Percentiles rank a stretch among this genome's conserved stretches.
Conservation (phyloP, 2,113 vertebrate genomes). For the Dolichallabes microphthalmus region DNA sequence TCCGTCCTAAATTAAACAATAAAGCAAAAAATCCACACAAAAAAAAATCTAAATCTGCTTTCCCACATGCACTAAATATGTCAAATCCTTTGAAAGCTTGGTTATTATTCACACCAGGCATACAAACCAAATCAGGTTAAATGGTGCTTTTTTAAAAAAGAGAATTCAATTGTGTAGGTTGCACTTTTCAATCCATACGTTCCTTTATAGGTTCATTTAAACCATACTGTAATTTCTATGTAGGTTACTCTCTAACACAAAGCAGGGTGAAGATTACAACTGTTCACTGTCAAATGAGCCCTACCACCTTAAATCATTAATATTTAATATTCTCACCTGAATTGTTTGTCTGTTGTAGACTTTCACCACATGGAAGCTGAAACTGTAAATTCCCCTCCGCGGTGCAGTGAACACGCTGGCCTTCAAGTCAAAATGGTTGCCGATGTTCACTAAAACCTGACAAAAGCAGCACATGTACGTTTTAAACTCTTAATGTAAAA, state of each 20-base stretch:
- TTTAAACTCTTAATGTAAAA: background rate
- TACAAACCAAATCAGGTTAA: background rate
- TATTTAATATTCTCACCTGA: constrained; percentile 81
- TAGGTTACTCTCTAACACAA: background rate
- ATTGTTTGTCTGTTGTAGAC: constrained; percentile 99
- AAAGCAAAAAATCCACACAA: background rate
- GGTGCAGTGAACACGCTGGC: constrained; percentile 97
- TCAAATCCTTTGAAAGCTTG: background rate
- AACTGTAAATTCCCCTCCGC: constrained; percentile 97
- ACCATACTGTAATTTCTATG: background rate
- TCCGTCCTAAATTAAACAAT: background rate
- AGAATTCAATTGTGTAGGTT: background rate
- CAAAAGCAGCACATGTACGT: constrained; percentile 34
- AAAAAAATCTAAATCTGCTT: background rate
- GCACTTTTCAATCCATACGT: background rate
- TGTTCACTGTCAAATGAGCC: background rate
- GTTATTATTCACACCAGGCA: background rate
- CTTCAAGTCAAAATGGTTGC: constrained; percentile 97
- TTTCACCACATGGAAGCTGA: constrained; percentile 99
- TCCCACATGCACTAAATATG: background rate
- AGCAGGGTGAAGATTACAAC: background rate
- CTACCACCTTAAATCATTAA: background rate
- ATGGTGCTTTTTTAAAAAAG: background rate
- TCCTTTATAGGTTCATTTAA: background rate
- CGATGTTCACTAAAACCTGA: constrained; percentile 98